Evolutionary conservation across 2,797 vertebrate genomes (phyloP).

Genomic region (Lepilemur ruficaudatus): DNA sequence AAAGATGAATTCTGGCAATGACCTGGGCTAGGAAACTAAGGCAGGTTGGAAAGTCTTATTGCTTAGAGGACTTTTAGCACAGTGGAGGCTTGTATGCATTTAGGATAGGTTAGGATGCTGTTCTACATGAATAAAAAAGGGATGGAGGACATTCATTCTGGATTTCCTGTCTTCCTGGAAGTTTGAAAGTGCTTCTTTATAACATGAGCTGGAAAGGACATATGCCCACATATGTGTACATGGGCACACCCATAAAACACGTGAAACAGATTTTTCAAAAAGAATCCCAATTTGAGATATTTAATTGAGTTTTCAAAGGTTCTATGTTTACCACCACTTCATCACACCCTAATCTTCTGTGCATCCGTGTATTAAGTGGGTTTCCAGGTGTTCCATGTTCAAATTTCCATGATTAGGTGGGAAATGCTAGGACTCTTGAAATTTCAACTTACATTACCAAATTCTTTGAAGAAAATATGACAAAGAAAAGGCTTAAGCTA

Average conservation of each 20-base stretch:
- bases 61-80: background rate
- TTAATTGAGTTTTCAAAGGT: background rate
- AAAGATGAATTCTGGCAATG: background rate
- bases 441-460: background rate
- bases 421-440: background rate
- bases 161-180: background rate
- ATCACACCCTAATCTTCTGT: background rate
- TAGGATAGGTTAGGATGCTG: background rate
- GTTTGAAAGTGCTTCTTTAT: background rate
- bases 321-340: background rate
- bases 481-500: background rate
- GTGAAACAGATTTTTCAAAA: background rate
- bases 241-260: background rate
- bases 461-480: conserved; percentile 30
- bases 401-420: background rate
- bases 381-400: background rate
- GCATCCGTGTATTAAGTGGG: background rate
- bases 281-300: background rate
- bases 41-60: conserved; percentile 40
- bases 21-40: background rate
- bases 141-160: background rate
- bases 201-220: background rate
- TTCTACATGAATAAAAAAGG: background rate
- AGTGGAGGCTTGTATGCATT: background rate
- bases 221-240: accelerated